Evolutionary conservation across 2,888 invertebrate genomes (phyloP), one percentile per base, ranked within the genome.

Genomic region (Pseudolycoriella hygida): DNA sequence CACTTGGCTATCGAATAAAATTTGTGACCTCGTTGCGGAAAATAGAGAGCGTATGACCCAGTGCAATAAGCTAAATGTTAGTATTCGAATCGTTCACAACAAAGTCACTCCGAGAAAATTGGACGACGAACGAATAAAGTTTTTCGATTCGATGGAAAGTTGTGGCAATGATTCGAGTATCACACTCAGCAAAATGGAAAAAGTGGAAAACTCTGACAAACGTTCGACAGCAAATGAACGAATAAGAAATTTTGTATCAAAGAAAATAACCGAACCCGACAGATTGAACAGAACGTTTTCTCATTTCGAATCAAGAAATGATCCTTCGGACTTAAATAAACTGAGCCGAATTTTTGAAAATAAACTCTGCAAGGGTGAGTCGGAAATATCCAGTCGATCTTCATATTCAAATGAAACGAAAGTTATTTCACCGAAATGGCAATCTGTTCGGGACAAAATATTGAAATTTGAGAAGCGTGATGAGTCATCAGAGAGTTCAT

Each of bases 1-100:
- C 46, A 71, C 71, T 8, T 72, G 72, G 72, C 57, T 72, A 1
- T 68, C 71, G 2, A 70, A 55, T 40, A 48, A 49, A 12, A 49
- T 50, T 10, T 46, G 51, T 14, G n/a, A 34, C 5, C 3, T 12
- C 8, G 5, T 12, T 3, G 11, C 3, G 19, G 6, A 19, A 17
- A 37, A 42, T 15, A 17, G 20, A 2, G 18, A 10, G 17, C 2
- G 6, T 25, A 12, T 30, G 34, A 6, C 39, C 17, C 11, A 2
- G 5, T 3, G 11, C 3, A 11, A 8, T 40, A 43, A 47, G 34
- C 40, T 42, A 30, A 51, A 51, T 46, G 47, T 51, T 3, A 51
- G 44, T 32, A 51, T 52, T 18, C 50, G 47, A 37, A 51, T 52
- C 20, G 49, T 51, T 17, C 50, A 50, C 10, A 50, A 45, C 18